Evolutionary conservation across 2,888 invertebrate genomes (phyloP).

Genomic region (Cheilosia scutellata): DNA sequence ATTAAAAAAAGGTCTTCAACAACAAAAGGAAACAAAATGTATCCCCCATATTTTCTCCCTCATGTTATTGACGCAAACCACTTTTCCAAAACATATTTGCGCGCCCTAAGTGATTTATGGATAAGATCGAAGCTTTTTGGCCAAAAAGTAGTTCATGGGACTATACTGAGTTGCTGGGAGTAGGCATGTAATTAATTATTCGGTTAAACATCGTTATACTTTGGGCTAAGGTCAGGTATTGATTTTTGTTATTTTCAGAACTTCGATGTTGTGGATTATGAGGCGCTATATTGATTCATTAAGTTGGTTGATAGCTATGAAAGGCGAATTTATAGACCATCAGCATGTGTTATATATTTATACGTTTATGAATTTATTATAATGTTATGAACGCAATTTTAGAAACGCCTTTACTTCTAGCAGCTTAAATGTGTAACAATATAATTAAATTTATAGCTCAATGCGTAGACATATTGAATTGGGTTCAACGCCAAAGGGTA

Average conservation of each 20-base stretch:
- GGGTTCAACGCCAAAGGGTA: no score
- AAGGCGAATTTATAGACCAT: constrained; percentile 15
- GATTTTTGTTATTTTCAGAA: constrained; percentile 35
- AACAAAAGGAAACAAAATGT: no score
- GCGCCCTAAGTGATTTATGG: constrained; percentile 36
- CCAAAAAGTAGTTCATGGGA: constrained; percentile 23
- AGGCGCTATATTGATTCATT: constrained; percentile 26
- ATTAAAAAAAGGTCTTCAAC: no score
- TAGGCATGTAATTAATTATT: constrained; percentile 37
- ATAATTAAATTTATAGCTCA: no score
- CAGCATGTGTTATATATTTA: neutral
- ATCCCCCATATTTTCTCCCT: no score
- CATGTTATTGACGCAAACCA: constrained; percentile 15
- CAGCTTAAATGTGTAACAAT: no score
- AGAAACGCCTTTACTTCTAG: constrained; percentile 6
- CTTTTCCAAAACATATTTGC: constrained; percentile 29
- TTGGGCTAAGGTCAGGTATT: constrained; percentile 26
- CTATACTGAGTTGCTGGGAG: constrained; percentile 28
- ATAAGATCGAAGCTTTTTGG: constrained; percentile 27
- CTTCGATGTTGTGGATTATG: neutral
- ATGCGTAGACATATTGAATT: no score
- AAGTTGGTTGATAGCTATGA: constrained; percentile 19
- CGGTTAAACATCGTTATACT: constrained; percentile 27
- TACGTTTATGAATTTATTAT: constrained; percentile 18
- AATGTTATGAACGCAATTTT: constrained; percentile 1